Base-by-base conservation (phyloP, 2,113 vertebrate species). In the Phylloscopus trochiloides region DNA sequence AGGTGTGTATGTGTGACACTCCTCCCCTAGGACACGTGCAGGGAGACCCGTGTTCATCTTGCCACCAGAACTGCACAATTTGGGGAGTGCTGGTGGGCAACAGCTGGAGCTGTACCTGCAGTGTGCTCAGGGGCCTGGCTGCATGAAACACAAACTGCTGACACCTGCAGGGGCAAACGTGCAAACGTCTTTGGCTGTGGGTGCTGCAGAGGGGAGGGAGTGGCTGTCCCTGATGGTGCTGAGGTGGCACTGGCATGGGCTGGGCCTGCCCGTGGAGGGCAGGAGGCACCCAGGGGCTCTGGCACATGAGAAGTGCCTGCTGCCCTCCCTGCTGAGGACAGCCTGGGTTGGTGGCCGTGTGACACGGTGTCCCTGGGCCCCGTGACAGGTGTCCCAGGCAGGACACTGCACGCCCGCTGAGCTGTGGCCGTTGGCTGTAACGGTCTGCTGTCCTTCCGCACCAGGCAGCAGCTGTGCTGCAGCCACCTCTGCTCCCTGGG, bases 211-310 rank as follows among this genome's bases (percentile, higher is more conserved):
- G 34, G 28, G 42, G 28, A 32, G 29, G 48, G 48, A 38, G 25
- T 6, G 43, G 63, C 38, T 28, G 7, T 57, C 18, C 17, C 25
- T 14, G 32, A 3, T 26, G 74, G 40, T 21, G 68, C 38, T 14
- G 22, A 16, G 68, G 19, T n/a, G 51, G 36, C 34, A 18, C 0
- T 2, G 19, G 25, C 2, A 2, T 4, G 4, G 2, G 9, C 71
- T 68, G 78, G 54, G 43, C 48, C 71, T 40, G 62, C 32, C 36
- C 32, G 51, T 9, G 72, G 34, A 43, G 63, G 45, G 25, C 81
- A 67, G 34, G 84, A 47, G 77, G n/a, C 5, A 14, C 45, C 28
- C 15, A 1, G 11, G 1, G 4, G 38, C 24, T 62, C 43, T 68
- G 54, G 52, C 34, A 73, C 40, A 5, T 1, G 34, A 57, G 52